A percentile compares a stretch with the other conserved stretches of the same genome.
Conservation (phyloP, 2,888 invertebrate species). For the Priocnemis perturbator region DNA sequence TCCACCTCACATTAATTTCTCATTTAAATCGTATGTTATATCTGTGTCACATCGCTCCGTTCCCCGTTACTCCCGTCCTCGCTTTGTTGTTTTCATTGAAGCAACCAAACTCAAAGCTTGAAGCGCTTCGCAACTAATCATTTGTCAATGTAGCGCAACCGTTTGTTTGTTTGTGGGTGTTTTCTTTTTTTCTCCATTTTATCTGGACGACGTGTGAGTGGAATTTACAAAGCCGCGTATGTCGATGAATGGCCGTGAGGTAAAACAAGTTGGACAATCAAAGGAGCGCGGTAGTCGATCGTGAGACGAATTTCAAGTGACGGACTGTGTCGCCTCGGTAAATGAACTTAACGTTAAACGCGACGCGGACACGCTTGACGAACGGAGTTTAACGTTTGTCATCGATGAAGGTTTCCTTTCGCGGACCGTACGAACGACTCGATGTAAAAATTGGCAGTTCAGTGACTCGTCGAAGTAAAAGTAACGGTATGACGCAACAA, state of each 20-base stretch:
- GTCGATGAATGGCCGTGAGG: background rate
- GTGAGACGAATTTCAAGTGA: no score
- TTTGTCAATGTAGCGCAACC: slow-evolving; percentile 21
- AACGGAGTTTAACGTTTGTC: no score
- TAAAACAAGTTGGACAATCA: background rate
- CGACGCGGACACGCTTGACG: no score
- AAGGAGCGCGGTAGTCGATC: background rate
- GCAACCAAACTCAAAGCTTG: slow-evolving; percentile 40
- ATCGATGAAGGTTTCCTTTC: no score
- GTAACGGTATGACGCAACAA: background rate
- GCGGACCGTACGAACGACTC: no score
- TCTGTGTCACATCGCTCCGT: background rate
- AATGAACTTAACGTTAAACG: no score
- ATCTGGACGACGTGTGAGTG: background rate
- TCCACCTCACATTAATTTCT: background rate
- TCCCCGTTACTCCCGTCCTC: background rate
- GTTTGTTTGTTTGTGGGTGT: background rate
- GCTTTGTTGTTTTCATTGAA: slow-evolving; percentile 14
- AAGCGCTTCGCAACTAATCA: slow-evolving; percentile 37
- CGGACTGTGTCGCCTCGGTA: no score
- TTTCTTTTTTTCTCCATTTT: background rate
- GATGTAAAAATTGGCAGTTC: slow-evolving; percentile 2
- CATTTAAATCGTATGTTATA: background rate
- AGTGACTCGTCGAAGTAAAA: slow-evolving; percentile 7
- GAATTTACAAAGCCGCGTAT: background rate